Conservation (phyloP, 64 coral and sea anemone species). For the Dendronephthya gigantea region DNA sequence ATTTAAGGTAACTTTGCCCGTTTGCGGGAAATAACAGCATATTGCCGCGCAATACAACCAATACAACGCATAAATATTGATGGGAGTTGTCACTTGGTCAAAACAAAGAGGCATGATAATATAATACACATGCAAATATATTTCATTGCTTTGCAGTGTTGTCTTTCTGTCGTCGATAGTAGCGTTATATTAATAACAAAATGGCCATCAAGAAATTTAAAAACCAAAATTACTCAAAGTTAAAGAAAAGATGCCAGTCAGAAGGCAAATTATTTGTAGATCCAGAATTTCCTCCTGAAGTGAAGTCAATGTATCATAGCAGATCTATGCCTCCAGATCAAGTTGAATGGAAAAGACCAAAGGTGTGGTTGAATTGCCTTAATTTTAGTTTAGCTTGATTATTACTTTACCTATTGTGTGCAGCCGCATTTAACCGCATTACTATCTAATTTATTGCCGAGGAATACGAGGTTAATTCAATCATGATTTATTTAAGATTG, state of each 20-base stretch:
- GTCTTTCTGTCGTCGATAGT: background rate
- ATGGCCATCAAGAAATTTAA: conserved; percentile 54
- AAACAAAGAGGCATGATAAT: background rate
- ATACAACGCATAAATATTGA: background rate
- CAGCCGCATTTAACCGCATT: background rate
- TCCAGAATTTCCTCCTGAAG: conserved; percentile 70
- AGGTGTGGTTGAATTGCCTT: conserved; percentile 24
- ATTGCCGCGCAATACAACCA: no score
- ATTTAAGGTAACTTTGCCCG: no score
- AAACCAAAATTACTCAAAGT: conserved; percentile 59
- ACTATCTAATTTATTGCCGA: background rate
- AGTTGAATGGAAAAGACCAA: conserved; percentile 95
- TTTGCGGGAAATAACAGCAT: no score
- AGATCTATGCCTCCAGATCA: conserved; percentile 52
- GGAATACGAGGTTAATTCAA: no score
- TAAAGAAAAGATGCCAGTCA: conserved; percentile 64
- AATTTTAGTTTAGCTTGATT: background rate
- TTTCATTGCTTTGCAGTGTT: background rate
- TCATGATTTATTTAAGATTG: no score
- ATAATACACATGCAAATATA: background rate
- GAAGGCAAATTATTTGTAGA: conserved; percentile 69
- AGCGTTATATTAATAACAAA: background rate
- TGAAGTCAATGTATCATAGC: conserved; percentile 72
- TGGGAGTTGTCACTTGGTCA: background rate
- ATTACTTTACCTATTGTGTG: background rate